Base-by-base conservation (phyloP, 2,797 vertebrate species). In the Oceanodroma leucorhoa region DNA sequence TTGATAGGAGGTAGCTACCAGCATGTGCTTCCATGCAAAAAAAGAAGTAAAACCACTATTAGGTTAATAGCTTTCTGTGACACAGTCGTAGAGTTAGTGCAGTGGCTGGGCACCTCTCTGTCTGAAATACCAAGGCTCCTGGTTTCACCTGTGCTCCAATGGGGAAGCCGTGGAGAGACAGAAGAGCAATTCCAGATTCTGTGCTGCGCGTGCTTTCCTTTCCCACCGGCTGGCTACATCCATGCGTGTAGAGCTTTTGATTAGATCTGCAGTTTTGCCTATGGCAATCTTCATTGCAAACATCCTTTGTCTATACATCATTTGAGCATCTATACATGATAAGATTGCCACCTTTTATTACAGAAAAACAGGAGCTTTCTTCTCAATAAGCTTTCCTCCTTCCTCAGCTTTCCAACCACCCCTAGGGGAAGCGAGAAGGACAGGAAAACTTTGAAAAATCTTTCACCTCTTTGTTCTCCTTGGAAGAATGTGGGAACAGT, bases 181-280 rank as follows among this genome's bases (percentile, higher is more conserved):
- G 94, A 94, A 96, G 96, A 95, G 92, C 89, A 89, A 85, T 90
- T 96, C 95, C 89, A 93, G 84, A 89, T 85, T 90, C 96, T 93
- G 94, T 67, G 10, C 64, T 94, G 95, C 1, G 7, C 89, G 71
- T 92, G 92, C 76, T 96, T 93, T 97, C 90, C 87, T 96, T 94
- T 98, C 96, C 95, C 96, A 96, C 95, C 27, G 88, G 94, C 96
- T n/a, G 71, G 83, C 94, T 95, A 96, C 96, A 96, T 96, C 96
- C 96, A 83, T 83, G 80, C 80, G 43, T 94, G 87, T 84, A 93
- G 93, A 79, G 96, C 96, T 96, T 98, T 97, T 97, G 97, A 98
- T 97, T 97, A 98, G 97, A 97, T 97, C 95, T 96, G 96, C 97
- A 97, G 97, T 97, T 97, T 97, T 78, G 97, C 98, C 97, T 95